Evolutionary conservation across 2,888 invertebrate genomes (phyloP), one percentile per base, ranked within the genome.

Genomic region (Dorcus hopei): DNA sequence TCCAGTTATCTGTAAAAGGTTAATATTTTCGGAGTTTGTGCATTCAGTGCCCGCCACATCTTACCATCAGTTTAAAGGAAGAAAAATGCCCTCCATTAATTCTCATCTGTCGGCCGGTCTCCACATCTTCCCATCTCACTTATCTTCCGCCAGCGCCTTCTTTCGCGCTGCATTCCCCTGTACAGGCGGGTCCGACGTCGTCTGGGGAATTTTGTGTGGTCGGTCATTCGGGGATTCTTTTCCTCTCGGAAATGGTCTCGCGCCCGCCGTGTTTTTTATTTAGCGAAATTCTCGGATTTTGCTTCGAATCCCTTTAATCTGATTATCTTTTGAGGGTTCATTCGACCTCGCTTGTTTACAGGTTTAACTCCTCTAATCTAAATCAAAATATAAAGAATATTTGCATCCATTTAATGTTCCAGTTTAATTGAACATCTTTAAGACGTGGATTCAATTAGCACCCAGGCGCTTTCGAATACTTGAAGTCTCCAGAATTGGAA

Each of bases 61-160:
- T 72, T 68, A 72, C 71, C 74, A 74, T 74, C 74, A 74, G 70
- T 73, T 75, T 75, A 75, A 73, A 75, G 74, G 72, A 76, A 74
- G 76, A 77, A 75, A 75, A 76, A 77, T 76, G 70, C 72, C 66
- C 70, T 61, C 72, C 74, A 76, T 77, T 76, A 76, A 76, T 77
- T 74, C 72, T 76, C 73, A 74, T 75, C 73, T 75, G 75, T 75
- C 74, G 65, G 65, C 62, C 64, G 61, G 26, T 33, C 26, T 33
- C 26, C 26, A 33, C 26, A 33, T 33, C 26, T 33, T 33, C 26
- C 26, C 26, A 6, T 33, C 26, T 33, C 26, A 33, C 26, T 33
- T 33, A 33, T 33, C 26, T 33, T 7, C 26, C 26, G 26, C 47
- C 41, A 42, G 53, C 52, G 54, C 26, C 26, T 33, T 33, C 26